These are phyloP conservation scores for Orchesellides sinensis DNA, from an alignment of 2,888 invertebrate genomes.

Conservation along the genomic window DNA sequence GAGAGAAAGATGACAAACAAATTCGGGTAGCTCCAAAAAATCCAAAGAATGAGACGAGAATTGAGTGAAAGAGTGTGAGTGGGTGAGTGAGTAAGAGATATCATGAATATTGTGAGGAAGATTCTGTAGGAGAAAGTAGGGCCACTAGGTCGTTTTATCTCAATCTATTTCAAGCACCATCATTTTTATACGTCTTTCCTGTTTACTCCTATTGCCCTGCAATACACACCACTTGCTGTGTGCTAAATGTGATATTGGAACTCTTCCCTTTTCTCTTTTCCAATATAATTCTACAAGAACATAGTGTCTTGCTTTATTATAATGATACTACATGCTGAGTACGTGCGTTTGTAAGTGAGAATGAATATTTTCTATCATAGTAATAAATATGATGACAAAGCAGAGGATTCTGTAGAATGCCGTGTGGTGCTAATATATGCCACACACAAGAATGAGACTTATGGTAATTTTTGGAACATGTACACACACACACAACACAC, in stretches of 20 bases:
- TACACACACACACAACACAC: not conserved
- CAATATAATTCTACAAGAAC: too few relatives aligned
- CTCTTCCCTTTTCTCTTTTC: not conserved
- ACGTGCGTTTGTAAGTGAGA: not conserved
- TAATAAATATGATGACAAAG: too few relatives aligned
- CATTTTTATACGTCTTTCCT: not conserved
- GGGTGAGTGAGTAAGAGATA: too few relatives aligned
- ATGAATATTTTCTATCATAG: not conserved
- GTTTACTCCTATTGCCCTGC: not conserved
- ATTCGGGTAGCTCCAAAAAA: constrained; percentile 32
- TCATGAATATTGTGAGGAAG: constrained; percentile 46
- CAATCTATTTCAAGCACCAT: constrained; percentile 1
- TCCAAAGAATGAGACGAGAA: constrained; percentile 34
- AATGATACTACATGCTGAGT: too few relatives aligned
- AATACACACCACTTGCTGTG: too few relatives aligned
- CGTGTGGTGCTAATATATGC: constrained; percentile 4
- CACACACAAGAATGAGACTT: constrained; percentile 33
- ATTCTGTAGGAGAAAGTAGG: constrained; percentile 16
- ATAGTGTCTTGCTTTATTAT: too few relatives aligned
- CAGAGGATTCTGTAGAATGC: too few relatives aligned
- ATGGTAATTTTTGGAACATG: constrained; percentile 41
- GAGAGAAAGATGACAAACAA: constrained; percentile 54
- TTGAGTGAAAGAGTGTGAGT: too few relatives aligned
- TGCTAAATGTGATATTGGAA: too few relatives aligned
- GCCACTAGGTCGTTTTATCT: constrained; percentile 21